These are phyloP conservation scores for Morbakka virulenta DNA, from an alignment of 30 jellyfish, hydroid and myxozoan genomes.

Conservation along the genomic window DNA sequence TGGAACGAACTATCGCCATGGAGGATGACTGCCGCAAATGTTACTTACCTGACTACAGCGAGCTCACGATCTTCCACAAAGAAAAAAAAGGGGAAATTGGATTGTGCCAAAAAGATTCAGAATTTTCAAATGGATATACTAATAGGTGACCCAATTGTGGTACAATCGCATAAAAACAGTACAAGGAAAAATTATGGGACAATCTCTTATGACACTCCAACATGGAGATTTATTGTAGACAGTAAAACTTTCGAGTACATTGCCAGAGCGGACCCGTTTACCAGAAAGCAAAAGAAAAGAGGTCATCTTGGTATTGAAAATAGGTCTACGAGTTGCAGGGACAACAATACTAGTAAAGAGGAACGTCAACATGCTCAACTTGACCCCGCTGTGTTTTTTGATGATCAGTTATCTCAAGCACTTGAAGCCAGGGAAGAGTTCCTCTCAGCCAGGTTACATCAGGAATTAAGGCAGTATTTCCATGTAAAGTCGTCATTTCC, in stretches of 20 bases:
- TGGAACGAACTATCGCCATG: too few species aligned
- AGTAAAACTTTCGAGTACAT: not conserved
- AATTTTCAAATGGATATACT: too few species aligned
- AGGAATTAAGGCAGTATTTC: not conserved
- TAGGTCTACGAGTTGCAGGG: not conserved
- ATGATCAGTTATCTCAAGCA: not conserved
- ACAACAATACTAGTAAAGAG: not conserved
- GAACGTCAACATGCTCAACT: not conserved
- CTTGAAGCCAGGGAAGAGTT: not conserved
- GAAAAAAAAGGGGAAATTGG: too few species aligned
- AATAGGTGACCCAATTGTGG: too few species aligned
- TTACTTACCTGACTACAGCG: too few species aligned
- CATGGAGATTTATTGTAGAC: not conserved
- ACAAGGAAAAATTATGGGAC: not conserved
- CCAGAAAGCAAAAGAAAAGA: too few species aligned
- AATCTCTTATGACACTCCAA: not conserved
- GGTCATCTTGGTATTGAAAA: too few species aligned
- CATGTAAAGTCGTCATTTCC: not conserved
- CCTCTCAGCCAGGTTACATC: not conserved
- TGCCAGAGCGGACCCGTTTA: not conserved
- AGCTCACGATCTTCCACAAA: too few species aligned
- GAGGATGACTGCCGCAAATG: too few species aligned
- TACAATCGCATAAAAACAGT: not conserved
- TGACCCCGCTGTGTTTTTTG: not conserved
- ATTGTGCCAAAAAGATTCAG: too few species aligned